Evolutionary conservation across 92 coral and sea anemone species (phyloP), one percentile per base, ranked within the genome.

Genomic region (Meandrina meandrites): DNA sequence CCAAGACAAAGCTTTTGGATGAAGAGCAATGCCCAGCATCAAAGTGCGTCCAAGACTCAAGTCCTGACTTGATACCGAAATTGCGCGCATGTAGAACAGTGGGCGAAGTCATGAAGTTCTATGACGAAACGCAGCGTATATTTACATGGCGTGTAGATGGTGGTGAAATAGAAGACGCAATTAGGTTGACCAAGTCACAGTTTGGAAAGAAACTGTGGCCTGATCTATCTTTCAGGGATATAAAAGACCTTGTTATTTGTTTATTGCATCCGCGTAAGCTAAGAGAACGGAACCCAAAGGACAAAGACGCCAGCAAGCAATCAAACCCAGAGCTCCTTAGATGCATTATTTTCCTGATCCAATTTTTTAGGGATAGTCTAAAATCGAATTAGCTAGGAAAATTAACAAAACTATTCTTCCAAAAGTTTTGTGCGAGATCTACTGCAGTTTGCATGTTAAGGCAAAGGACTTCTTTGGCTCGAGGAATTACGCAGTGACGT

Each of bases 131-230:
- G 74, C 91, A 92, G 66, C 85, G 89, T 19, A 92, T 96, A 57
- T 96, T 96, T 45, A 89, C 93, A 24, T 96, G 98, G 98, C 81
- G 96, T 78, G 92, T 90, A 18, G 91, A 89, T 73, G 95, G 95
- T 27, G 98, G 98, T 14, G 98, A 96, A 86, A 94, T 96, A 40
- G 98, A 96, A 85, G 98, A 96, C 86, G 91, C 95, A 5, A 93
- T 96, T 78, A 90, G 97, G 31, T 47, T 96, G 75, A 94, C 98
- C 42, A 94, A 91, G 75, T 79, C 94, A 15, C 95, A 91, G 82
- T 96, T 96, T 88, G 97, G 98, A 11, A 96, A 96, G 94, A 96
- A 96, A 80, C 78, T 93, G 81, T 96, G 98, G 98, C 92, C 98
- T 0, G 98, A 96, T 79, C 81, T 93, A 51, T 87, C 96, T 0